A percentile compares a stretch with the other conserved stretches of the same genome.
phyloP scores from a whole-genome alignment of 2,113 vertebrate genomes.

The Lontra canadensis region DNA sequence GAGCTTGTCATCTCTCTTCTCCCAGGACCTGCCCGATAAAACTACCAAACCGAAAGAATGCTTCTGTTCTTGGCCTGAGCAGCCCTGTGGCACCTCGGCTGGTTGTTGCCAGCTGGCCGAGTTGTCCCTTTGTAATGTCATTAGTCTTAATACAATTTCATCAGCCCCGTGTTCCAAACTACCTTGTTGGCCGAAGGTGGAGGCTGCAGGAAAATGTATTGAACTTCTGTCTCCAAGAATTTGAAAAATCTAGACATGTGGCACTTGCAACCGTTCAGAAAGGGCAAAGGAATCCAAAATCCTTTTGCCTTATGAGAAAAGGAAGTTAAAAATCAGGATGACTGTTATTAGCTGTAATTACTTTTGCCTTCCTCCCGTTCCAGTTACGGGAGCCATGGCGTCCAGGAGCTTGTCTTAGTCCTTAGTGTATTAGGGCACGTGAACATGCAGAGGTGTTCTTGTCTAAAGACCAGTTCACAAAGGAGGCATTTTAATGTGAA shows the following conservation, averaged over 20 bases:
- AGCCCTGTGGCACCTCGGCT: not conserved
- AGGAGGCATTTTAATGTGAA: constrained; percentile 11
- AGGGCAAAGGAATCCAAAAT: not conserved
- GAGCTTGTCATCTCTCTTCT: not conserved
- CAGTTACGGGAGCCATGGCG: constrained; percentile 17
- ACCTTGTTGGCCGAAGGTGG: not conserved
- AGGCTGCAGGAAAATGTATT: not conserved
- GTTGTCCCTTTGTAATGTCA: not conserved
- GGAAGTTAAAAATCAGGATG: not conserved
- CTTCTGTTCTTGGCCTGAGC: too few species aligned
- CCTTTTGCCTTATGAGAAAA: not conserved
- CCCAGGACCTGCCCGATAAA: not conserved
- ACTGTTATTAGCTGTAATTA: constrained; percentile 58
- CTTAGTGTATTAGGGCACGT: not conserved
- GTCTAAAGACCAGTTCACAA: constrained; percentile 33
- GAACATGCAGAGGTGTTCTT: constrained; percentile 2
- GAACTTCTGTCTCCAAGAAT: not conserved
- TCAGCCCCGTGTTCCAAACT: not conserved
- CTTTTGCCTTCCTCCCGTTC: constrained; percentile 11
- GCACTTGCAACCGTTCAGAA: not conserved
- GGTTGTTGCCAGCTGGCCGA: not conserved
- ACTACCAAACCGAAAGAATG: not conserved
- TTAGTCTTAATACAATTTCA: not conserved
- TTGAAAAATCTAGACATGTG: not conserved
- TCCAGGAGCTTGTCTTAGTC: not conserved